Conservation (phyloP, 1,140 invertebrate species). For the Zaprionus camerounensis region DNA sequence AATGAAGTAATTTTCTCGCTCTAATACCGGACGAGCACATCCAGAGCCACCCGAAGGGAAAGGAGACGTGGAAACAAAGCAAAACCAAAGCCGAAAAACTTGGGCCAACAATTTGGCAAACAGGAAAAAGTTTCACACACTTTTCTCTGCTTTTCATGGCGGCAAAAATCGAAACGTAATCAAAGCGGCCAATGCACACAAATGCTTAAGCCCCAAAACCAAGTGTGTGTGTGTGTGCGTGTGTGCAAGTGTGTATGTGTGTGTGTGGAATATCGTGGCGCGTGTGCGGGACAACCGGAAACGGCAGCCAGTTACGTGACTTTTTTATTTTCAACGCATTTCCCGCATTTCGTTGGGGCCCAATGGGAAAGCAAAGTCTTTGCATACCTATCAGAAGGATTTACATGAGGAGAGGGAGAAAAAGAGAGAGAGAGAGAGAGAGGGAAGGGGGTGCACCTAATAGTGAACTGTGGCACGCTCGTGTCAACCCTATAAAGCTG, state of each 20-base stretch:
- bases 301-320: constrained; percentile 77
- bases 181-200: constrained; percentile 76
- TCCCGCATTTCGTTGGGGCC: constrained; percentile 28
- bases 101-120: constrained; percentile 61
- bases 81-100: constrained; percentile 50
- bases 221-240: constrained; percentile 54
- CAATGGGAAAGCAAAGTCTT: constrained; percentile 27
- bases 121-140: constrained; percentile 59
- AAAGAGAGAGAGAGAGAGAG: background rate
- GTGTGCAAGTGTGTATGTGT: constrained; percentile 15
- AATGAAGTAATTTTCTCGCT: constrained; percentile 72
- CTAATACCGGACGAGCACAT: constrained; percentile 49
- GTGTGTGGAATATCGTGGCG: constrained; percentile 35
- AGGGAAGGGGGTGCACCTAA: background rate
- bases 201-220: constrained; percentile 67
- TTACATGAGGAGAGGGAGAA: constrained; percentile 23
- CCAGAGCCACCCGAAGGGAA: background rate
- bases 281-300: constrained; percentile 71
- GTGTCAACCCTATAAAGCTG: constrained; percentile 24
- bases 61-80: constrained; percentile 9
- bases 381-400: constrained; percentile 40
- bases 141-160: constrained; percentile 37
- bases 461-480: constrained; percentile 29
- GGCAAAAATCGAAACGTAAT: constrained; percentile 77
- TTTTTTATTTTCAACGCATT: constrained; percentile 81